Percentiles rank a stretch among this genome's conserved stretches.
Evolutionary conservation across 2,113 vertebrate species (phyloP).

Genomic region (Labeo rohita): DNA sequence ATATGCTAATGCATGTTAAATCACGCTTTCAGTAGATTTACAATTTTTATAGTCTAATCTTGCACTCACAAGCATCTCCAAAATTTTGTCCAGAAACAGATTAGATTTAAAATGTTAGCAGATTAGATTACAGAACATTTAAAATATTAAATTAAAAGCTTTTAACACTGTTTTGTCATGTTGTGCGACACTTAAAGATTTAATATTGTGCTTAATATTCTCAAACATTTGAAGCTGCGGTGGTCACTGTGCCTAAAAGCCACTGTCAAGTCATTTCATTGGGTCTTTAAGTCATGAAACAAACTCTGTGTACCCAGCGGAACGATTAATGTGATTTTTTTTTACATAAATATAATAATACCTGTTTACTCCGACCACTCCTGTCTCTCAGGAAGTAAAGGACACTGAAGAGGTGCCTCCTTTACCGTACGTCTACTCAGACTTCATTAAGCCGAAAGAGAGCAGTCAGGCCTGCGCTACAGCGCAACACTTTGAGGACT

Average conservation of each 20-base stretch:
- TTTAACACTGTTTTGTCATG: neutral
- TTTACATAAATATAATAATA: neutral
- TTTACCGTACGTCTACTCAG: conserved; percentile 53
- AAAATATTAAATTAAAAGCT: neutral
- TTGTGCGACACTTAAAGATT: neutral
- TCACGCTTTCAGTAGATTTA: neutral
- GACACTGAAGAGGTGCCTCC: neutral
- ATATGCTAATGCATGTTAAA: neutral
- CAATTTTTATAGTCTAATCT: neutral
- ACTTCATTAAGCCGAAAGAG: conserved; percentile 37
- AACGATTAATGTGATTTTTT: neutral
- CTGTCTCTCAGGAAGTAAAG: conserved; percentile 32
- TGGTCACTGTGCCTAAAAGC: neutral
- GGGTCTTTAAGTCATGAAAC: neutral
- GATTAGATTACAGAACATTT: neutral
- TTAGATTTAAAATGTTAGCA: too few species aligned
- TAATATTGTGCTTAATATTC: neutral
- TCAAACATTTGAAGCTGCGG: neutral
- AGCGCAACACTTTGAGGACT: conserved; percentile 14
- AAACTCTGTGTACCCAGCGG: neutral
- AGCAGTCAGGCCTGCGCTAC: neutral
- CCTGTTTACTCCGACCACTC: neutral
- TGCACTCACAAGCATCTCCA: neutral
- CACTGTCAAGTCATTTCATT: neutral
- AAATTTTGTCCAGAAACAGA: too few species aligned